Evolutionary conservation across 2,113 vertebrate species (phyloP).

Genomic region (Rhizomys pruinosus): DNA sequence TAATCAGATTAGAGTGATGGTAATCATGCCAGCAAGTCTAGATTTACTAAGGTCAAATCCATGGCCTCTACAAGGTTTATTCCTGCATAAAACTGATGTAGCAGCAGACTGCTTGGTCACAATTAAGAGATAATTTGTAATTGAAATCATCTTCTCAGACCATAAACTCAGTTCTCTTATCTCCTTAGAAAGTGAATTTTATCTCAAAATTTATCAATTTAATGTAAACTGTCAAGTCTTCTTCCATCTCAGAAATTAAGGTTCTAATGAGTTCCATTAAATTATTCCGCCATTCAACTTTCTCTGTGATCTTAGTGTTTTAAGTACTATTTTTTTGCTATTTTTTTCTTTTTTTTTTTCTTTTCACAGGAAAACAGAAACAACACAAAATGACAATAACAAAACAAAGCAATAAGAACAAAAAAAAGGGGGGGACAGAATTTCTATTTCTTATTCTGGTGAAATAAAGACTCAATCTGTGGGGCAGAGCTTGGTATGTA

Average conservation of each 20-base stretch:
- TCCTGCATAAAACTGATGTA: slow-evolving; percentile 37
- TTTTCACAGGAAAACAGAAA: too few relatives aligned
- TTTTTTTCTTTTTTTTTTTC: too few relatives aligned
- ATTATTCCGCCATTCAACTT: slow-evolving; percentile 57
- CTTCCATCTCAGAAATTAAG: slow-evolving; percentile 41
- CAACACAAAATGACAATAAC: too few relatives aligned
- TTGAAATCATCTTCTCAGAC: slow-evolving; percentile 42
- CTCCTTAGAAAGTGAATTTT: slow-evolving; percentile 56
- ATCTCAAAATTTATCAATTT: slow-evolving; percentile 58
- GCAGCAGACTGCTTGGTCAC: not conserved
- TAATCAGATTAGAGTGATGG: slow-evolving; percentile 65
- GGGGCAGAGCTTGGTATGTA: too few relatives aligned
- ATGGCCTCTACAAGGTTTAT: slow-evolving; percentile 56
- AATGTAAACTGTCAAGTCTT: slow-evolving; percentile 38
- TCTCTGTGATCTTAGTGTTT: slow-evolving; percentile 47
- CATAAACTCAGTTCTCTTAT: not conserved
- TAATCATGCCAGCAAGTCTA: slow-evolving; percentile 73
- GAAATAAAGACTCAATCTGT: too few relatives aligned
- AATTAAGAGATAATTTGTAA: slow-evolving; percentile 53
- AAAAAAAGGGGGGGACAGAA: too few relatives aligned
- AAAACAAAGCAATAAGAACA: too few relatives aligned
- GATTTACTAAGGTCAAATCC: slow-evolving; percentile 64
- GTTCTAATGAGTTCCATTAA: slow-evolving; percentile 52
- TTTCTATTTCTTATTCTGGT: too few relatives aligned
- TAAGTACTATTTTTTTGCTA: too few relatives aligned